phyloP scores from a whole-genome alignment of 1,140 invertebrate species.

The Epicauta chinensis region DNA sequence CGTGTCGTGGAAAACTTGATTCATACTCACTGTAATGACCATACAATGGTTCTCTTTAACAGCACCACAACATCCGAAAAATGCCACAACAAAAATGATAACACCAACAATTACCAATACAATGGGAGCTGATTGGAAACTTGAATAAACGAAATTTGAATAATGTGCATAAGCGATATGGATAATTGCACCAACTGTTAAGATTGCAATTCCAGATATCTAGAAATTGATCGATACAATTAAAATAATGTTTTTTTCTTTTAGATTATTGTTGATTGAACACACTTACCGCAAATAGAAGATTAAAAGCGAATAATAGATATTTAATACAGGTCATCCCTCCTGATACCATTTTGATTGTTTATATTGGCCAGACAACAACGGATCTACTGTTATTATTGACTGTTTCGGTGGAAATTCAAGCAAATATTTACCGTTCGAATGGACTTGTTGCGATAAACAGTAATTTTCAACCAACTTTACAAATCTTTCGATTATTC shows the following conservation, averaged over 20 bases:
- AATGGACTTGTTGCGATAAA: too few species aligned
- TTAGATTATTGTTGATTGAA: too few species aligned
- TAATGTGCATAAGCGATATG: constrained; percentile 61
- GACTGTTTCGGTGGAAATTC: too few species aligned
- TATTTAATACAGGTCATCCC: constrained; percentile 75
- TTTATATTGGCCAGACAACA: constrained; percentile 4
- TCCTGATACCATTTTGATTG: constrained; percentile 58
- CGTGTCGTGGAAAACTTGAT: not conserved
- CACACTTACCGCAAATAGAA: constrained; percentile 79
- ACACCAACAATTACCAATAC: constrained; percentile 77
- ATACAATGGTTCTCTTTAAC: constrained; percentile 82
- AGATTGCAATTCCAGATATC: constrained; percentile 69
- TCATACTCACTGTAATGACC: constrained; percentile 65
- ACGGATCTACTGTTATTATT: not conserved
- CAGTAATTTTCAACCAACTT: too few species aligned
- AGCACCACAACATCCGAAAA: constrained; percentile 85
- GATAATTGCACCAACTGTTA: constrained; percentile 64
- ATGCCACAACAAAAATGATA: constrained; percentile 78
- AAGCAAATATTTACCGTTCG: too few species aligned
- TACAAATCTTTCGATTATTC: too few species aligned
- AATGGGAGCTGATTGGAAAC: constrained; percentile 66
- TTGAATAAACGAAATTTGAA: constrained; percentile 58
- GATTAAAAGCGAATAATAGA: constrained; percentile 72
- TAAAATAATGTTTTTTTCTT: too few species aligned
- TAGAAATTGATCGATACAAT: constrained; percentile 44